Percentiles rank a stretch among this genome's conserved stretches.
phyloP scores from a whole-genome alignment of 2,797 vertebrate species.

The Tinamus major region DNA sequence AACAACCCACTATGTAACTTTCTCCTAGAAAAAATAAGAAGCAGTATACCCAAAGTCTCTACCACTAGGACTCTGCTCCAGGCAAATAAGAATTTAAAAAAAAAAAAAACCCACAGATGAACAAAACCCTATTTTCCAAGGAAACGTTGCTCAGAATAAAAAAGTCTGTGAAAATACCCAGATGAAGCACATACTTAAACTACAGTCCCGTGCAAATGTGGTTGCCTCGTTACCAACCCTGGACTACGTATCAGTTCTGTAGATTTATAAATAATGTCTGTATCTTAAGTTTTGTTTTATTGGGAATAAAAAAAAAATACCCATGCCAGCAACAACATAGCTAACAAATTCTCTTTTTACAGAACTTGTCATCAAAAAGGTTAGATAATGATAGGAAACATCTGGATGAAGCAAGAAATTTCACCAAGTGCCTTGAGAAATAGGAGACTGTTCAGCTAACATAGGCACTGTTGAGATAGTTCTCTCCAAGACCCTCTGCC shows the following conservation, averaged over 20 bases:
- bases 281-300: neutral
- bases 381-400: fast-evolving
- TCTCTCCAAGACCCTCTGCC: neutral
- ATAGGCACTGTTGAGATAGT: neutral
- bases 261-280: neutral
- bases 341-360: neutral
- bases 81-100: neutral
- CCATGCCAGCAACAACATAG: neutral
- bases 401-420: neutral
- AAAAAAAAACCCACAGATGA: too few relatives aligned
- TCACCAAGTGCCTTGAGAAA: neutral
- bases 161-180: neutral
- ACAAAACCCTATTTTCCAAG: neutral
- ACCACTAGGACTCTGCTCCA: neutral
- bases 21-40: neutral
- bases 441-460: neutral
- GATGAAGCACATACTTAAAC: neutral
- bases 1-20: neutral
- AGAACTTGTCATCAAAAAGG: neutral
- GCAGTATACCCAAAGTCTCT: neutral
- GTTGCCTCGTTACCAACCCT: neutral
- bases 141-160: neutral
- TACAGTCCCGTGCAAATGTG: neutral
- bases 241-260: fast-evolving
- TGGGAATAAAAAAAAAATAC: neutral